Base-by-base conservation (phyloP, 1,140 invertebrate species). In the Drosophila kurseongensis region DNA sequence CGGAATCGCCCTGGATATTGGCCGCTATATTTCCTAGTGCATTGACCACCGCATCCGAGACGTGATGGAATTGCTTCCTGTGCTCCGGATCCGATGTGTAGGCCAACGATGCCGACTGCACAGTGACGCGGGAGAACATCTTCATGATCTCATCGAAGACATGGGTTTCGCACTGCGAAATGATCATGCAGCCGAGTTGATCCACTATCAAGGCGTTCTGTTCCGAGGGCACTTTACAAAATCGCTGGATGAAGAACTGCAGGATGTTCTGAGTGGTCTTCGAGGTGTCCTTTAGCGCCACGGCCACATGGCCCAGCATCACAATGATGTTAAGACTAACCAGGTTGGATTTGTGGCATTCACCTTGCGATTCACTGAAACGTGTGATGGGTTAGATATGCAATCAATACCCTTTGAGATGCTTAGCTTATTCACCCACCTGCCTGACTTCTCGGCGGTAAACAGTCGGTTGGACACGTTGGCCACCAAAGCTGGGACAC, bases 281-380 rank as follows among this genome's bases (percentile, higher is more conserved):
- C 0, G 97, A 96, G 1, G 97, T 98, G 76, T 99, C 97, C 88
- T 97, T 98, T 60, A 99, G 93, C 0, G 97, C 96, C 5, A 99
- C 98, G 0, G 98, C 98, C 5, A 99, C 97, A 92, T 99, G 98
- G 0, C 99, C 98, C 92, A 99, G 93, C 94, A 99, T 98, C 42
- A 99, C 96, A 18, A 99, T 98, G 23, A 99, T 98, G 91, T 99
- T 99, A 27, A 97, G 96, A 66, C 98, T 98, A 32, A 99, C 98
- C 36, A 99, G 92, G 3, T 96, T 95, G 0, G 96, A 96, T 16
- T 51, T 51, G 29, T 35, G 29, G 48, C 48, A 51, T 5, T 51
- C 48, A 2, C 48, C 48, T 10, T 51, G 48, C n/a, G 48, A 51
- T 93, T 98, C 97, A 89, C 96, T 97, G 91, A 58, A 86, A 32